phyloP scores from a whole-genome alignment of 1,140 invertebrate species.

The Tachypleus tridentatus region DNA sequence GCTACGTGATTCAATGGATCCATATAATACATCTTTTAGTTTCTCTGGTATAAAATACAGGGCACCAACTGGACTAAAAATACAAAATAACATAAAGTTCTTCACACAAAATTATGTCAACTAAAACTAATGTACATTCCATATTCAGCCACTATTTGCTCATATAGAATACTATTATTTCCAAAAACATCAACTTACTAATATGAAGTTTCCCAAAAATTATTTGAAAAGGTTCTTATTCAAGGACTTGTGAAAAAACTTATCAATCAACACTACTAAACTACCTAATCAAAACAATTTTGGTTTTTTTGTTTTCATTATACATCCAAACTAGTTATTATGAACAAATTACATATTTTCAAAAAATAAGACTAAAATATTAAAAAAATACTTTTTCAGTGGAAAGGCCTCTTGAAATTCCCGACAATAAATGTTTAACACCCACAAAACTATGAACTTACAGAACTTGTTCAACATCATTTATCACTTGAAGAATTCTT shows the following conservation, averaged over 20 bases:
- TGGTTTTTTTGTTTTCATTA: no score
- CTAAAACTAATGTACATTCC: neutral
- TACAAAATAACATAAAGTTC: neutral
- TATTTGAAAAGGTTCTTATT: no score
- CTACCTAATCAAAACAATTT: no score
- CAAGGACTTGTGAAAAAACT: no score
- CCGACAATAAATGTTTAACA: conserved; percentile 1
- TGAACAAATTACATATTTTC: no score
- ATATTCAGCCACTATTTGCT: neutral
- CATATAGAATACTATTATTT: neutral
- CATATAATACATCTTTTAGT: conserved; percentile 26
- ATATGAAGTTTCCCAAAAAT: no score
- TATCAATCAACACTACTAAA: no score
- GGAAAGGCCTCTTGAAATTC: conserved; percentile 1
- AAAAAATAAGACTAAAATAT: conserved; percentile 5
- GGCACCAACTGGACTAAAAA: conserved; percentile 30
- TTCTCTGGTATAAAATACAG: conserved; percentile 39
- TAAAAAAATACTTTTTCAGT: neutral
- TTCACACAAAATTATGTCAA: neutral
- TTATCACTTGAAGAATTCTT: conserved; percentile 6
- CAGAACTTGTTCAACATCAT: neutral
- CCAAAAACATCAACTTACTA: no score
- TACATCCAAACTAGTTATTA: no score
- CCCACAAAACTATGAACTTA: neutral
- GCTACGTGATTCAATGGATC: conserved; percentile 9